These are phyloP conservation scores for Acrossocheilus fasciatus DNA, from an alignment of 2,797 vertebrate species.

Conservation along the genomic window DNA sequence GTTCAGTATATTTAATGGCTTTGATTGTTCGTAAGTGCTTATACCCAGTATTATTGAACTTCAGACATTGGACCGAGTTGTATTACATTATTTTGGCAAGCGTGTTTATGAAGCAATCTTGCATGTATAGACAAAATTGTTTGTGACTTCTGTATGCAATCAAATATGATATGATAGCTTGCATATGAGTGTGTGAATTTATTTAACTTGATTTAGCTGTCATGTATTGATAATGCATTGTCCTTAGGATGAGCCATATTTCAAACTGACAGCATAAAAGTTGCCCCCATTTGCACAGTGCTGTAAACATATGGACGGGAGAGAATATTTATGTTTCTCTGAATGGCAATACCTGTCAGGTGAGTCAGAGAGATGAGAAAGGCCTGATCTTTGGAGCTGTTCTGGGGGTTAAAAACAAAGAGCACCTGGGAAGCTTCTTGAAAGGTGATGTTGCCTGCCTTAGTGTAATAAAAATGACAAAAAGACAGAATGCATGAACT, in stretches of 20 bases:
- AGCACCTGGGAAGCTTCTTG: conserved; percentile 64
- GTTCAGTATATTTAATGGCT: conserved; percentile 51
- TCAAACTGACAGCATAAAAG: conserved; percentile 17
- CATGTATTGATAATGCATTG: conserved; percentile 1
- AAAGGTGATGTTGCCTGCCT: conserved; percentile 56
- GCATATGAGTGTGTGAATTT: not conserved
- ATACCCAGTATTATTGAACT: conserved; percentile 52
- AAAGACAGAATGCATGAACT: conserved; percentile 64
- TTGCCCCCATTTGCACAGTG: not conserved
- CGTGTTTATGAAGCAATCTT: conserved; percentile 1
- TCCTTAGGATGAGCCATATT: not conserved
- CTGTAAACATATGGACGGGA: not conserved
- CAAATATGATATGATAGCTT: not conserved
- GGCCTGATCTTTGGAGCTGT: conserved; percentile 30
- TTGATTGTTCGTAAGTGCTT: conserved; percentile 51
- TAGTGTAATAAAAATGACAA: conserved; percentile 61
- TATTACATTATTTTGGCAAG: conserved; percentile 35
- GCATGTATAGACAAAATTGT: not conserved
- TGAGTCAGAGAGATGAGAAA: conserved; percentile 50
- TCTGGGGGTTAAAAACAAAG: conserved; percentile 57
- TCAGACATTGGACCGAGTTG: conserved; percentile 41
- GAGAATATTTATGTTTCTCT: conserved; percentile 31
- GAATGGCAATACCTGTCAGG: conserved; percentile 40
- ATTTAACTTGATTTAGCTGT: not conserved
- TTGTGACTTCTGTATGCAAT: not conserved